These are phyloP conservation scores for Tautogolabrus adspersus DNA, from an alignment of 2,113 vertebrate genomes.

Conservation along the genomic window DNA sequence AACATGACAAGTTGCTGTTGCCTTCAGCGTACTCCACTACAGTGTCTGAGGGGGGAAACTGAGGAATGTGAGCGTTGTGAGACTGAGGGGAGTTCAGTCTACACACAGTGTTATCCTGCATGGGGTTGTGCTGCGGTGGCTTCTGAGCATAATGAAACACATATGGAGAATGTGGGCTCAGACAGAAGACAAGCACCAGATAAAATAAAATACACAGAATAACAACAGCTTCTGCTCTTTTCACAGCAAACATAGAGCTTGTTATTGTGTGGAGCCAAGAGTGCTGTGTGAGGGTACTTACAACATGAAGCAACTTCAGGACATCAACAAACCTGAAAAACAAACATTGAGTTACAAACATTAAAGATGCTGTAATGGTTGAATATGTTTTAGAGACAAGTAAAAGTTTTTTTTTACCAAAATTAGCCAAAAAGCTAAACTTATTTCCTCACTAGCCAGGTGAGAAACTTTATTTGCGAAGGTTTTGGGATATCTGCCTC, in stretches of 20 bases:
- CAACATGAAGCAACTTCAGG: slow-evolving; percentile 96
- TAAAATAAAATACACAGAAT: slow-evolving; percentile 26
- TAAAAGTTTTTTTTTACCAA: too few species aligned
- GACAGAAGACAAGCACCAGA: slow-evolving; percentile 1
- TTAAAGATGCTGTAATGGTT: neutral
- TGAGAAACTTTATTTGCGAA: too few species aligned
- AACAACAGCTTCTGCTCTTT: slow-evolving; percentile 12
- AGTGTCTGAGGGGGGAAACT: slow-evolving; percentile 17
- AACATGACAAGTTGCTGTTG: neutral
- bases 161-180: slow-evolving; percentile 61
- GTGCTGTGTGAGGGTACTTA: slow-evolving; percentile 85
- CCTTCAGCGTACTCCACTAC: neutral
- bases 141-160: slow-evolving; percentile 56
- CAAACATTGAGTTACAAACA: neutral
- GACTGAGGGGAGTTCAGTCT: slow-evolving; percentile 27
- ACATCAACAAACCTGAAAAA: slow-evolving; percentile 94
- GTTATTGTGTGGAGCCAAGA: slow-evolving; percentile 16
- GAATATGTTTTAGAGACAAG: neutral
- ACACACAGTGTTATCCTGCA: slow-evolving; percentile 13
- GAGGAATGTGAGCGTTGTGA: slow-evolving; percentile 51
- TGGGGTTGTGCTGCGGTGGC: slow-evolving; percentile 45
- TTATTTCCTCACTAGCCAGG: too few species aligned
- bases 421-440: too few species aligned
- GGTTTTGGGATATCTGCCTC: too few species aligned
- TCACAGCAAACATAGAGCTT: slow-evolving; percentile 3